A percentile compares a stretch with the other conserved stretches of the same genome.
phyloP scores from a whole-genome alignment of 1,140 invertebrate species.

The Trypoxylus dichotomus region DNA sequence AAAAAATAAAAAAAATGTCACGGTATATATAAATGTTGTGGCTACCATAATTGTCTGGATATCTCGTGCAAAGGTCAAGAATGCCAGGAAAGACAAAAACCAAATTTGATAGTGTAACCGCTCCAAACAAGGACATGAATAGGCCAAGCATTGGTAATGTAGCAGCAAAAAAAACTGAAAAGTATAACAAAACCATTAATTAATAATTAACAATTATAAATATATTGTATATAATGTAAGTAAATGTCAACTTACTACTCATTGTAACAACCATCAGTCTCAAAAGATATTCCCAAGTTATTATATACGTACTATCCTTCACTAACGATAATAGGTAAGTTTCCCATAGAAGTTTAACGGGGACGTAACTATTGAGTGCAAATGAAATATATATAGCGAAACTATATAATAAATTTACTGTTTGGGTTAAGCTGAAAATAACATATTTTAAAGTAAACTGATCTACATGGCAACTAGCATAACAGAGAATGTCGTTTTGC shows the following conservation, averaged over 20 bases:
- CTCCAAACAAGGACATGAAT: slow-evolving; percentile 16
- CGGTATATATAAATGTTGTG: not conserved
- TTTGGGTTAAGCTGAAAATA: not conserved
- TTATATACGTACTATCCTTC: not conserved
- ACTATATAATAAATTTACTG: not conserved
- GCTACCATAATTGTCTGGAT: slow-evolving; percentile 5
- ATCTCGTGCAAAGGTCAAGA: slow-evolving; percentile 6
- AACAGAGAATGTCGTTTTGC: too few species aligned
- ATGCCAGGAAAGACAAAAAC: not conserved
- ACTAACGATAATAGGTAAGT: not conserved
- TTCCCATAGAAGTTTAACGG: not conserved
- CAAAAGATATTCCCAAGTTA: slow-evolving; percentile 25
- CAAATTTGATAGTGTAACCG: slow-evolving; percentile 2
- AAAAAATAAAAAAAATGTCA: slow-evolving; percentile 9
- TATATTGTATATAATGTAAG: not conserved
- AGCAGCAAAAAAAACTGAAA: slow-evolving; percentile 26
- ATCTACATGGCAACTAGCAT: too few species aligned
- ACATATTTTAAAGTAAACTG: too few species aligned
- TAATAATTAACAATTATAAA: not conserved
- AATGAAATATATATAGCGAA: slow-evolving; percentile 20
- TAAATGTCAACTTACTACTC: not conserved
- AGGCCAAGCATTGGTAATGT: slow-evolving; percentile 1
- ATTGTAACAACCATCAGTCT: not conserved
- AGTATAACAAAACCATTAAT: not conserved
- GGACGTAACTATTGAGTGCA: not conserved